phyloP scores from a whole-genome alignment of 2,797 vertebrate species.

The Hapalemur alaotrensis region DNA sequence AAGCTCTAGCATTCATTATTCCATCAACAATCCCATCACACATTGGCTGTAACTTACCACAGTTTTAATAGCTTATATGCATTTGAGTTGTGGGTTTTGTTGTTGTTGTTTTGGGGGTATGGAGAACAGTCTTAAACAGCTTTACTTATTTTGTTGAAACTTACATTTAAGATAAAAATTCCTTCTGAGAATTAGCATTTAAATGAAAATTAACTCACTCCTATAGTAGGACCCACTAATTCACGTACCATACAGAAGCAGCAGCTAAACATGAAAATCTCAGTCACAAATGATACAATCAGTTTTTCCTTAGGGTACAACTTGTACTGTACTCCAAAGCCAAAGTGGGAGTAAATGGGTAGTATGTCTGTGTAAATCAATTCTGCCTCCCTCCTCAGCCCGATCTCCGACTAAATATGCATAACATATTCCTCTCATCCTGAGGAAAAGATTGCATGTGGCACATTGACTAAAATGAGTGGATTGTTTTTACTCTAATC shows the following conservation, averaged over 20 bases:
- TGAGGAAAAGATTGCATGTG: not conserved
- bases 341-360: not conserved
- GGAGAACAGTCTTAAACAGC: not conserved
- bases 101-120: too few relatives aligned
- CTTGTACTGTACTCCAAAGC: not conserved
- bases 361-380: not conserved
- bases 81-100: not conserved
- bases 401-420: not conserved
- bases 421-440: not conserved
- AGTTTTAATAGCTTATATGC: not conserved
- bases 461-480: not conserved
- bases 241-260: not conserved
- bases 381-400: not conserved
- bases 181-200: not conserved
- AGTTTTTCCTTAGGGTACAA: not conserved
- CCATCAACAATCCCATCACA: not conserved
- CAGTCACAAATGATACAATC: not conserved
- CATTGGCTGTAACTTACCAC: not conserved
- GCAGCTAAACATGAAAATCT: not conserved
- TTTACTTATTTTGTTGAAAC: not conserved
- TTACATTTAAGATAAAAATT: not conserved
- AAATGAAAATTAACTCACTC: constrained; percentile 37
- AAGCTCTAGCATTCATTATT: not conserved
- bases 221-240: not conserved
- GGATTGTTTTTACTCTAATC: not conserved